Conservation (phyloP, 1,140 invertebrate genomes). For the Drosophila azteca region DNA sequence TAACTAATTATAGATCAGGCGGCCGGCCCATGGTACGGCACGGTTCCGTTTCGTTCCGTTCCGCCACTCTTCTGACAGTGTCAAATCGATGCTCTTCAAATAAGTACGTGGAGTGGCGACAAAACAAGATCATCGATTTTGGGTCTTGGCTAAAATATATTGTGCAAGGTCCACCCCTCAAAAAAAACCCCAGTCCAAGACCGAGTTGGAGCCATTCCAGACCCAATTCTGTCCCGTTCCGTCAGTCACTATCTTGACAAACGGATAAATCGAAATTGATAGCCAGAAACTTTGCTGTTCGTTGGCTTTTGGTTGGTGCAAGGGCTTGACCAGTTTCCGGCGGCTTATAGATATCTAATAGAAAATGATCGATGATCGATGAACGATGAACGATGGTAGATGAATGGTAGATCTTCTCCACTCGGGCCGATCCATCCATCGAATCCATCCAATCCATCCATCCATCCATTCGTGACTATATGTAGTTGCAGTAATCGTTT, state of each 20-base stretch:
- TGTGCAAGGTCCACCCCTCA: conserved; percentile 56
- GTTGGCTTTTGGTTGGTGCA: background rate
- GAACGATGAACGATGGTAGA: conserved; percentile 28
- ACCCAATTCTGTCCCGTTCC: conserved; percentile 24
- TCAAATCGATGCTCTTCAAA: conserved; percentile 71
- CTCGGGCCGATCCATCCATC: background rate
- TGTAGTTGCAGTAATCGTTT: conserved; percentile 36
- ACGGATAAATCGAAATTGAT: conserved; percentile 64
- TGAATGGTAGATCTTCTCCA: too few species aligned
- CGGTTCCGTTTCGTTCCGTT: too few species aligned
- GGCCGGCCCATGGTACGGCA: too few species aligned
- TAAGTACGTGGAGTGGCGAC: conserved; percentile 24
- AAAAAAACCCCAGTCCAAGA: background rate
- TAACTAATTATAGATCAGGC: conserved; percentile 56
- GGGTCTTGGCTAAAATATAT: conserved; percentile 43
- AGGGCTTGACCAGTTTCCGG: conserved; percentile 45
- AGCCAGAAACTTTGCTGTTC: conserved; percentile 14
- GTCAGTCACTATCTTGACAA: conserved; percentile 60
- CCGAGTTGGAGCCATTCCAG: conserved; percentile 24
- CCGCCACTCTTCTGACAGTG: conserved; percentile 48
- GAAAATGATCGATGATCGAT: conserved; percentile 32
- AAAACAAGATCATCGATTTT: conserved; percentile 22
- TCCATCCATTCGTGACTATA: conserved; percentile 16
- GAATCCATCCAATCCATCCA: background rate
- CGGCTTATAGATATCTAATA: conserved; percentile 22